Percentiles rank a stretch among this genome's conserved stretches.
Conservation (phyloP, 1,140 invertebrate species). For the Aphidius gifuensis region DNA sequence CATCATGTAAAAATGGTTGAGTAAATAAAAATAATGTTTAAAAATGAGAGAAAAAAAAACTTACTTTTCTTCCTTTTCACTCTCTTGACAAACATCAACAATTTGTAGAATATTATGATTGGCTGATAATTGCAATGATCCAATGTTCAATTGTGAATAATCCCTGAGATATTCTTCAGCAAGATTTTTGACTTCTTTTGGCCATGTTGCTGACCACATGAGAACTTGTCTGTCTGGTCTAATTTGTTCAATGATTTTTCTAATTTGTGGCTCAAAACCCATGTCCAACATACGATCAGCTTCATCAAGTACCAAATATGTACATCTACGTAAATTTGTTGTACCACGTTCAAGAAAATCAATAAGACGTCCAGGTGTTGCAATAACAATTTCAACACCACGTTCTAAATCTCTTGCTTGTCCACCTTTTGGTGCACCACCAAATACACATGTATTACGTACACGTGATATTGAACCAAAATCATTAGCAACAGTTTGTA, state of each 20-base stretch:
- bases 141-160: conserved; percentile 92
- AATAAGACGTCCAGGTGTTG: conserved; percentile 92
- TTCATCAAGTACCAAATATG: conserved; percentile 95
- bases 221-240: conserved; percentile 90
- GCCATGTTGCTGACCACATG: conserved; percentile 99
- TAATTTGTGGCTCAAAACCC: conserved; percentile 99
- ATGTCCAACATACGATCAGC: conserved; percentile 99
- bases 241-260: conserved; percentile 95
- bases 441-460: conserved; percentile 92
- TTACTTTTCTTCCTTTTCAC: conserved; percentile 83
- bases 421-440: conserved; percentile 89
- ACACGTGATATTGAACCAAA: conserved; percentile 84
- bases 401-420: conserved; percentile 83
- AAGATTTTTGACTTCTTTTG: conserved; percentile 89
- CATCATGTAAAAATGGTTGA: conserved; percentile 31
- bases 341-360: conserved; percentile 91
- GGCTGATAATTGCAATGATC: conserved; percentile 85
- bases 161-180: conserved; percentile 90
- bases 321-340: conserved; percentile 84
- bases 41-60: conserved; percentile 31
- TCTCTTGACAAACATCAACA: conserved; percentile 87
- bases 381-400: conserved; percentile 87
- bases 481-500: conserved; percentile 86
- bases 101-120: conserved; percentile 98
- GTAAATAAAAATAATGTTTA: conserved; percentile 13